A percentile compares a stretch with the other conserved stretches of the same genome.
Conservation (phyloP, 1,140 invertebrate genomes). For the Latrodectus geometricus region DNA sequence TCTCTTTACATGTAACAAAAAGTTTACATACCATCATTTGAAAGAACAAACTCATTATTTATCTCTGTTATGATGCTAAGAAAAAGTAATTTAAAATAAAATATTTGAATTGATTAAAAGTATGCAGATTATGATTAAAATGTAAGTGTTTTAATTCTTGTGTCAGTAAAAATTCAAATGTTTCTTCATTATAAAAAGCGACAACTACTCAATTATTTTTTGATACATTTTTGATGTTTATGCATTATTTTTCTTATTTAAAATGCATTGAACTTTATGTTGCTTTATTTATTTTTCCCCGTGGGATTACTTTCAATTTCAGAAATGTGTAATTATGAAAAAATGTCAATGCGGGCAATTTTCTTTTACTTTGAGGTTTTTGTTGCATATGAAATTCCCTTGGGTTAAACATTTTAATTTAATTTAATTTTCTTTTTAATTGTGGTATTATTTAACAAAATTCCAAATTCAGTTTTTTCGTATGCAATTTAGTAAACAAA, state of each 20-base stretch:
- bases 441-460: neutral
- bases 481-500: too few species aligned
- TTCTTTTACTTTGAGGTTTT: slow-evolving; percentile 2
- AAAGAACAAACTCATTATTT: too few species aligned
- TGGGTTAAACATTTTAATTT: slow-evolving; percentile 8
- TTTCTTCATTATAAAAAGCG: too few species aligned
- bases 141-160: too few species aligned
- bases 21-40: too few species aligned
- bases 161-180: too few species aligned
- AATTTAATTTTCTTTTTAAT: slow-evolving; percentile 47
- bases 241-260: slow-evolving; percentile 2
- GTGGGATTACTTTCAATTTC: slow-evolving; percentile 47
- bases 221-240: neutral
- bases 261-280: slow-evolving; percentile 17
- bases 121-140: too few species aligned
- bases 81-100: too few species aligned
- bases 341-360: neutral
- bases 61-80: too few species aligned
- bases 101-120: too few species aligned
- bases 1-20: too few species aligned
- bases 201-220: neutral
- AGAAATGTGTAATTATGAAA: slow-evolving; percentile 25
- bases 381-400: neutral
- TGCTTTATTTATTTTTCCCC: neutral
- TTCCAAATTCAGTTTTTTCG: too few species aligned